Evolutionary conservation across 2,888 invertebrate species (phyloP), one percentile per base, ranked within the genome.

Genomic region (Caenorhabditis zanzibari): DNA sequence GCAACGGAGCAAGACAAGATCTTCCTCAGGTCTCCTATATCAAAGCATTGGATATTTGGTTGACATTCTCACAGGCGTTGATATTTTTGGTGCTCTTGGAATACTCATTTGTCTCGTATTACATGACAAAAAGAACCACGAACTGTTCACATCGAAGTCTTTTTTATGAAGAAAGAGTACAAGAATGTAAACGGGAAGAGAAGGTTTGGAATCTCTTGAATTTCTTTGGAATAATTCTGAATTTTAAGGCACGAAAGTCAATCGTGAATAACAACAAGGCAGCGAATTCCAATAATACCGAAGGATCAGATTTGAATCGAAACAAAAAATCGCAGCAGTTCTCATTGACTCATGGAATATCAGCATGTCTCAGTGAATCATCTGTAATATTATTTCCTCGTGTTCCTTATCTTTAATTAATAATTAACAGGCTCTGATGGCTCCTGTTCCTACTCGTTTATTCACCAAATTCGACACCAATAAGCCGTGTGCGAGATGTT

Each of bases 51-150:
- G 92, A 92, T 82, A 89, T 91, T 64, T 92, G 92, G 92, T 86
- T 91, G 56, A 88, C 90, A 7, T 88, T 90, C 58, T 92, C 91
- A n/a, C 91, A 91, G 73, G 91, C 88, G 0, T 74, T 91, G 32
- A 92, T 92, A 28, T 92, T 92, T 75, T 85, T 90, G 26, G 92
- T 92, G 3, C 85, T 92, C 7, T 77, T 92, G 66, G 92, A 92
- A 75, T 92, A 92, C 85, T 90, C 92, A 10, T 89, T 92, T 69
- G 92, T 92, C 47, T 91, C 91, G 28, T 92, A 87, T 76, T 92
- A 86, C 85, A 86, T 92, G 73, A 92, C 92, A 9, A 87, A 89
- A 63, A 75, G 91, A 66, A 88, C 86, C 2, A 76, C 81, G 41
- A 82, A 89, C 54, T 92, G 91, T 73, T 80, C 84, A 14, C 92